A percentile compares a stretch with the other conserved stretches of the same genome.
Conservation (phyloP, 1,140 invertebrate species). For the Apocrypta bakeri region DNA sequence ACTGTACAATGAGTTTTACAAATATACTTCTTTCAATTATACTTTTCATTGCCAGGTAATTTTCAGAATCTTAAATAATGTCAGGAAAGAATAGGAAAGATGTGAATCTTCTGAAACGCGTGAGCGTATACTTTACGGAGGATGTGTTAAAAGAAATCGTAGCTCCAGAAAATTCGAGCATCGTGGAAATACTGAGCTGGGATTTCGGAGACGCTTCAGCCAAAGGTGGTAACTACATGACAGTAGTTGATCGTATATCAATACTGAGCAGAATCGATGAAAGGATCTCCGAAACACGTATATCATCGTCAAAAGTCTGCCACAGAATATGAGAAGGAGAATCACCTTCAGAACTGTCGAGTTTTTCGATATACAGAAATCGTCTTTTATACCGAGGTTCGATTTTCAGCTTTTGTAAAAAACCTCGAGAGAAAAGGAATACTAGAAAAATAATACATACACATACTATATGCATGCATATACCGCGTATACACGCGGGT, state of each 20-base stretch:
- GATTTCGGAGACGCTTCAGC: slow-evolving; percentile 63
- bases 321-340: slow-evolving; percentile 77
- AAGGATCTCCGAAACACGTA: slow-evolving; percentile 64
- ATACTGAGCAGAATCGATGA: slow-evolving; percentile 68
- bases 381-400: slow-evolving; percentile 78
- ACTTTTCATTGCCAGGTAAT: no score
- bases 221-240: slow-evolving; percentile 79
- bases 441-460: not conserved
- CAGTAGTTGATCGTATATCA: slow-evolving; percentile 76
- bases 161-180: slow-evolving; percentile 58
- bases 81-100: no score
- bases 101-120: not conserved
- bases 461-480: not conserved
- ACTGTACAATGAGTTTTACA: no score
- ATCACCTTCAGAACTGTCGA: slow-evolving; percentile 79
- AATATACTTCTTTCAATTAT: no score
- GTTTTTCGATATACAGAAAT: slow-evolving; percentile 83
- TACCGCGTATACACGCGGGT: no score
- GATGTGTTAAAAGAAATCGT: slow-evolving; percentile 67
- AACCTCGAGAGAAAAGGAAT: no score
- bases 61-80: no score
- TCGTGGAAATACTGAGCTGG: slow-evolving; percentile 67
- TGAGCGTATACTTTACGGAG: slow-evolving; percentile 60
- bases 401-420: slow-evolving; percentile 74
- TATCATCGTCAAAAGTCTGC: slow-evolving; percentile 80